These are phyloP conservation scores for Papilio helenus DNA, from an alignment of 1,140 invertebrate species.

Conservation along the genomic window DNA sequence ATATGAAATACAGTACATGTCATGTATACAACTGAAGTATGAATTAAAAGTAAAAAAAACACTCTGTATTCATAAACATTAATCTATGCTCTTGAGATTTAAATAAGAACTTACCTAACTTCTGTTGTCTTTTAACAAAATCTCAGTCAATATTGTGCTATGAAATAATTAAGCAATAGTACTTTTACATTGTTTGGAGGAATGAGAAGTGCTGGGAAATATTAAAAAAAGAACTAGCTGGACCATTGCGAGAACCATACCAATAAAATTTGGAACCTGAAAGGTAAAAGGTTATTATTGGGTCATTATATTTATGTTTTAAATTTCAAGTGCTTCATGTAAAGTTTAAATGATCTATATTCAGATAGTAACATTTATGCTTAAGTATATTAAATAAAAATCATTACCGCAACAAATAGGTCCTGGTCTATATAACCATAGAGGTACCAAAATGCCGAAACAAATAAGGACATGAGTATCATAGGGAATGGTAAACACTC, in stretches of 20 bases:
- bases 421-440: conserved; percentile 89
- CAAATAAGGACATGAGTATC: conserved; percentile 89
- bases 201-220: conserved; percentile 83
- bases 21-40: not conserved
- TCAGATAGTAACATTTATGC: not conserved
- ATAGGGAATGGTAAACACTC: conserved; percentile 91
- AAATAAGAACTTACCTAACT: not conserved
- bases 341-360: not conserved
- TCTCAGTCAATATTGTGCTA: not conserved
- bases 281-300: conserved; percentile 57
- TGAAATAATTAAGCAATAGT: conserved; percentile 49
- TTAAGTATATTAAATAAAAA: conserved; percentile 22
- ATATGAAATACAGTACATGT: not conserved
- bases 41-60: not conserved
- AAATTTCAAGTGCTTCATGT: not conserved
- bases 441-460: conserved; percentile 89
- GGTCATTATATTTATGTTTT: not conserved
- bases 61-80: not conserved
- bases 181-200: conserved; percentile 54
- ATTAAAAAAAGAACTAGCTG: conserved; percentile 89
- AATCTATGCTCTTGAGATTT: not conserved
- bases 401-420: conserved; percentile 86
- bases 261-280: conserved; percentile 89
- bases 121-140: not conserved
- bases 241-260: conserved; percentile 85